Base-by-base conservation (phyloP, 2,888 invertebrate species). In the Andrena marginata region DNA sequence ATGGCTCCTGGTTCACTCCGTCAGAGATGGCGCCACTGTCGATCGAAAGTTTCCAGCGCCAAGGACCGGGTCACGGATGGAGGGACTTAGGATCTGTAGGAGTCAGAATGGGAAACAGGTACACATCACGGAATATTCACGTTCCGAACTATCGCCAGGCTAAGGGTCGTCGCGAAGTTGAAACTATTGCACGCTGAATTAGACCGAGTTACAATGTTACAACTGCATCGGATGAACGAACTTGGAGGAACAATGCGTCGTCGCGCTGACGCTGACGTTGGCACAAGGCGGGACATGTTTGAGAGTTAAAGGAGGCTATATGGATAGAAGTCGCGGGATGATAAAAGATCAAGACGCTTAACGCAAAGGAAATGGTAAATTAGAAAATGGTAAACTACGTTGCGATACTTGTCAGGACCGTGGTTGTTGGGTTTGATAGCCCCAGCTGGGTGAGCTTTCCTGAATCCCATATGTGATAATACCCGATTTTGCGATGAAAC, bases 51-150 rank as follows among this genome's bases (percentile, higher is more conserved):
- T 59, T 13, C 8, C 26, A 35, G 5, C 35, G 8, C n/a, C 42
- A 29, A 35, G 56, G 42, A 35, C 7, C n/a, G 35, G 35, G 76
- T 63, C 70, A 16, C 49, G 65, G 56, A 16, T 65, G 59, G 20
- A n/a, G 60, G 59, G 54, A 63, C 67, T 78, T 63, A 56, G 48
- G 62, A 20, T 68, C 48, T 51, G 62, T 16, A 13, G 56, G 77
- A 69, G 20, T 59, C 63, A 35, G 64, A 79, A 79, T 64, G 77
- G 78, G 69, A 56, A 77, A 77, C 77, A 76, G 78, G 77, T 78
- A 78, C 63, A 63, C 68, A 56, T 79, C 77, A 10, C 33, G 48
- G 76, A 76, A 77, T 77, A 76, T 79, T 79, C 78, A 59, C 64
- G 77, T 79, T 64, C 20, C 42, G 20, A 76, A 78, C 77, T 63